Evolutionary conservation across 2,888 invertebrate species (phyloP), one percentile per base, ranked within the genome.

Genomic region (Ischnura elegans): DNA sequence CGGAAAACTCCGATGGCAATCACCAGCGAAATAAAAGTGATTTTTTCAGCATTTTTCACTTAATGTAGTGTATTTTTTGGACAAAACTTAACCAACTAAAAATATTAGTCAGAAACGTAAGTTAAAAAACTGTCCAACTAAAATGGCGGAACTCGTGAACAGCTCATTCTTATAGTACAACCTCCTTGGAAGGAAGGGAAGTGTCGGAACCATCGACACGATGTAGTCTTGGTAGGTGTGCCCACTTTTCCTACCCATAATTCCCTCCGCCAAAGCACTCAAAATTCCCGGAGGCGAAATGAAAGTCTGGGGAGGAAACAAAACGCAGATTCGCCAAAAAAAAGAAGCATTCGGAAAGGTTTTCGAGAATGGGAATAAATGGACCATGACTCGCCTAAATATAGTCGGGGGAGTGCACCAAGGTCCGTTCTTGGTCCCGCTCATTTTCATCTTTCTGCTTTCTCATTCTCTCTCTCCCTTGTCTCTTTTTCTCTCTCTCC

Each of bases 351-450:
- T 51, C 36, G 76, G 36, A 76, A 76, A 76, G 76, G 76, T 76
- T 76, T 76, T 76, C n/a, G 76, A 76, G 76, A 76, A 76, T 36
- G 76, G 76, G 36, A 76, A 76, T 76, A 36, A 76, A 76, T 36
- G 76, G 76, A 25, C 76, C 76, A n/a, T 76, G 76, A 76, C 76
- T 76, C 76, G 76, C 29, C 76, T 76, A 76, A 76, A 76, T 36
- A 76, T 29, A 76, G 76, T 76, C 29, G 76, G 76, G 76, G 76
- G 76, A 36, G 76, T 76, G 10, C 76, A 36, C 36, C 76, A 76
- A 76, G 36, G 76, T 76, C 36, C 76, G 10, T 36, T 76, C 25
- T 36, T 76, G 13, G 76, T 29, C 10, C 76, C 76, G 8, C 29
- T 36, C 2, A 36, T 29, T 76, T 76, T 76, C 25, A 36, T 36